Base-by-base conservation (phyloP, 2,797 vertebrate species). In the Danio kyathit region DNA sequence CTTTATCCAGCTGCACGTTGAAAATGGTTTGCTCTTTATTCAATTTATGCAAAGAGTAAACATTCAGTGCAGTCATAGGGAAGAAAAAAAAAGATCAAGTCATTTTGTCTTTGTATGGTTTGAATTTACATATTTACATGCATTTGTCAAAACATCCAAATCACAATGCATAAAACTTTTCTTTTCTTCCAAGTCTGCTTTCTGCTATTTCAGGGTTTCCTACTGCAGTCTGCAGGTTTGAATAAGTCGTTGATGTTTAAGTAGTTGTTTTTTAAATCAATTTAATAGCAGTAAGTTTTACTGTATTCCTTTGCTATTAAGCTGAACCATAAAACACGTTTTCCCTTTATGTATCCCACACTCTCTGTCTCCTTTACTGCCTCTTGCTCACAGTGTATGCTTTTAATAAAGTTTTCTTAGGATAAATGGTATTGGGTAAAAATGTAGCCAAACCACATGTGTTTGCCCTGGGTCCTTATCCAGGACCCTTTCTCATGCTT, bases 381-480 rank as follows among this genome's bases (percentile, higher is more conserved):
- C 80, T 76, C 48, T 44, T 61, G 52, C n/a, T 76, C 54, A 17
- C 57, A 14, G 40, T 79, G 78, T 57, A 73, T 80, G 78, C 40
- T 80, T 80, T 80, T 74, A 80, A 80, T 80, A 65, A 73, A 73
- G 59, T 73, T 64, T 48, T 65, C 70, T 65, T 64, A 40, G 59
- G 69, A 80, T 73, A 64, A 73, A 80, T 72, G 49, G 69, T 48
- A 51, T 79, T 72, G 67, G 54, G 64, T 63, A 43, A 70, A 60
- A 76, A 54, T 67, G n/a, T n/a, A 69, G 57, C 74, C 65, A 77
- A 77, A 77, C 66, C 81, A 82, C 74, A 82, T 63, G 65, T 74
- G 70, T 80, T 73, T 80, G 78, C 77, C 67, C 77, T 43, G 67
- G 67, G 67, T 71, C 57, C 48, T 79, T 79, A 79, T 71, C 76